These are phyloP conservation scores for Amphimallon solstitiale DNA, from an alignment of 2,888 invertebrate genomes.

Conservation along the genomic window DNA sequence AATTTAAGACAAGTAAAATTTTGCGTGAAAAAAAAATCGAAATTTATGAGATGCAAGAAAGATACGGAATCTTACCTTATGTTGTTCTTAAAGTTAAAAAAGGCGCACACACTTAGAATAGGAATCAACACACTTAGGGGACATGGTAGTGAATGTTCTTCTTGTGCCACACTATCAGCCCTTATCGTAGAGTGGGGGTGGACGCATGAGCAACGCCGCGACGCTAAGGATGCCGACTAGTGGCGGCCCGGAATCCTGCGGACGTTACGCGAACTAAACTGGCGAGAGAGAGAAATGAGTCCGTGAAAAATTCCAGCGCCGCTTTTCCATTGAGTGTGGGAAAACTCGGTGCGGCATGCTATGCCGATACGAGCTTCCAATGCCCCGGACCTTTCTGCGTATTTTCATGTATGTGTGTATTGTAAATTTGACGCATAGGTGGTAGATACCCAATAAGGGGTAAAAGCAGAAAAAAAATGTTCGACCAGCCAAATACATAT, in stretches of 20 bases:
- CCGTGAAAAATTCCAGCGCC: conserved; percentile 37
- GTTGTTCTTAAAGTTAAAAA: conserved; percentile 61
- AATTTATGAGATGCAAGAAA: conserved; percentile 32
- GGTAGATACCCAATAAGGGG: conserved; percentile 21
- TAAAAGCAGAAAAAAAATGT: conserved; percentile 12
- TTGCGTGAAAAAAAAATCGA: conserved; percentile 41
- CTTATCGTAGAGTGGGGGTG: conserved; percentile 63
- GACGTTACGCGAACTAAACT: conserved; percentile 36
- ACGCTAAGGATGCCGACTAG: conserved; percentile 63
- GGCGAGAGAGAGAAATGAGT: conserved; percentile 27
- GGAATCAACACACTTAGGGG: conserved; percentile 65
- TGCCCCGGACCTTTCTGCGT: conserved; percentile 32
- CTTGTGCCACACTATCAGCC: conserved; percentile 65
- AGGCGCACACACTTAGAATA: conserved; percentile 63
- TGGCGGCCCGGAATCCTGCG: conserved; percentile 59
- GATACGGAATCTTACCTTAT: conserved; percentile 57
- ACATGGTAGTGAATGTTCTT: conserved; percentile 65
- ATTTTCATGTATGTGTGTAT: conserved; percentile 19
- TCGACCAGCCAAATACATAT: conserved; percentile 9
- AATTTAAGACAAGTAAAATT: conserved; percentile 8
- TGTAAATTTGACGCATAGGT: conserved; percentile 25
- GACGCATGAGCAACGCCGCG: conserved; percentile 65
- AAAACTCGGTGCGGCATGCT: conserved; percentile 22
- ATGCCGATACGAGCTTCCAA: conserved; percentile 12
- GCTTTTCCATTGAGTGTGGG: conserved; percentile 21